Conservation (phyloP, 2,888 invertebrate species). For the Lagria hirta region DNA sequence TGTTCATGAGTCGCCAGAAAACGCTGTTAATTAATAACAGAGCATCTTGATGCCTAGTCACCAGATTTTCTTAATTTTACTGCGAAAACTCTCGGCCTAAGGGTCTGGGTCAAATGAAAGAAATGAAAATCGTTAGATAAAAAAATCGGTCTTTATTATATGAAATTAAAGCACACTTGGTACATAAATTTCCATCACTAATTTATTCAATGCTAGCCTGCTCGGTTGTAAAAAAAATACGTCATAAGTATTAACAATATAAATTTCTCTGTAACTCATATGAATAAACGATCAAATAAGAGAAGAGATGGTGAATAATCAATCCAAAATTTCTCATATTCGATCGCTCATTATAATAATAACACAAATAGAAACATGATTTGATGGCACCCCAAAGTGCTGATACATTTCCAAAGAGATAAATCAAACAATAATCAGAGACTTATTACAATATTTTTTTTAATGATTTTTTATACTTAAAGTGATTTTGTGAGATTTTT, state of each 20-base stretch:
- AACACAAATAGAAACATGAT: conserved; percentile 16
- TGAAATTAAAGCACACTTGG: conserved; percentile 57
- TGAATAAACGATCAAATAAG: conserved; percentile 10
- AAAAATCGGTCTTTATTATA: conserved; percentile 56
- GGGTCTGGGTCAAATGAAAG: no score
- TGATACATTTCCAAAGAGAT: conserved; percentile 10
- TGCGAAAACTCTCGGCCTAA: no score
- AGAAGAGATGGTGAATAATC: no score
- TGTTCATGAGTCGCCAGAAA: no score
- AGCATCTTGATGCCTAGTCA: no score
- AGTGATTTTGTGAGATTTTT: no score
- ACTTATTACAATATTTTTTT: conserved; percentile 15
- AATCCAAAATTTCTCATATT: conserved; percentile 15
- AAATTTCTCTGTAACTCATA: conserved; percentile 26
- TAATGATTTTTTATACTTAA: no score
- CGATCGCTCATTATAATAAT: conserved; percentile 7
- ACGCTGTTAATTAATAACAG: no score
- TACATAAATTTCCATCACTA: conserved; percentile 52
- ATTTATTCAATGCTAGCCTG: conserved; percentile 44
- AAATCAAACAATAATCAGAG: conserved; percentile 10
- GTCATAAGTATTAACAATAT: conserved; percentile 34
- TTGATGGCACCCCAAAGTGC: conserved; percentile 22
- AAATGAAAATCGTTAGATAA: conserved; percentile 35
- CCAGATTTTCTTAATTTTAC: no score
- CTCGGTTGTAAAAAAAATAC: conserved; percentile 41